Conservation (phyloP, 2,113 vertebrate species). For the Pseudorectes ferrugineus region DNA sequence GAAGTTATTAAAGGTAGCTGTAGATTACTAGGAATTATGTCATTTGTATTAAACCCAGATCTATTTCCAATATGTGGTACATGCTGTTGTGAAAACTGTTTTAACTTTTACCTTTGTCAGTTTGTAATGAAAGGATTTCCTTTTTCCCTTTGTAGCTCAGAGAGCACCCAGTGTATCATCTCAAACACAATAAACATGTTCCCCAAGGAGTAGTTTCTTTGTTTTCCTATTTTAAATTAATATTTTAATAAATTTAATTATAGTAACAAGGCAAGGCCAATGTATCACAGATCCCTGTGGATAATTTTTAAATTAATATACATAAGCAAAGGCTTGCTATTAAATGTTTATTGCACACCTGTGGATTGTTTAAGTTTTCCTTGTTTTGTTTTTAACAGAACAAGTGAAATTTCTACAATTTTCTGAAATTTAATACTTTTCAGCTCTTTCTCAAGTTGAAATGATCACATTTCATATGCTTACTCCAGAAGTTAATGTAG, state of each 20-base stretch:
- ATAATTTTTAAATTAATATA: conserved; percentile 58
- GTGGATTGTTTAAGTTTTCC: conserved; percentile 58
- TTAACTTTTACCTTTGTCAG: conserved; percentile 90
- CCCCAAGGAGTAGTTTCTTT: conserved; percentile 82
- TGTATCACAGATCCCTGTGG: conserved; percentile 72
- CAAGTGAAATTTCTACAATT: neutral
- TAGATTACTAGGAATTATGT: conserved; percentile 91
- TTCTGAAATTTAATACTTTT: neutral
- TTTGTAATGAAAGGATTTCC: conserved; percentile 92
- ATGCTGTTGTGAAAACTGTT: conserved; percentile 93
- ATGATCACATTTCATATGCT: neutral
- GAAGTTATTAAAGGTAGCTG: conserved; percentile 87
- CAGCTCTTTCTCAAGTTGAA: neutral
- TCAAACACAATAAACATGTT: conserved; percentile 91
- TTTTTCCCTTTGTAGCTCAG: conserved; percentile 92
- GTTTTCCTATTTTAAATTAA: conserved; percentile 76
- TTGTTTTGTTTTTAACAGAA: conserved; percentile 17
- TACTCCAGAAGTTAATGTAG: neutral
- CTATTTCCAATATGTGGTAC: conserved; percentile 92
- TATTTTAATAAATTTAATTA: conserved; percentile 62
- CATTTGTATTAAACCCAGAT: conserved; percentile 91
- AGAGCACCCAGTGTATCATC: conserved; percentile 91
- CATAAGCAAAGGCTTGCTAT: conserved; percentile 56
- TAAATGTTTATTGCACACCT: conserved; percentile 63
- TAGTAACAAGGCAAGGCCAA: conserved; percentile 54